Evolutionary conservation across 2,797 vertebrate genomes (phyloP).

Genomic region (Epinephelus malabaricus): DNA sequence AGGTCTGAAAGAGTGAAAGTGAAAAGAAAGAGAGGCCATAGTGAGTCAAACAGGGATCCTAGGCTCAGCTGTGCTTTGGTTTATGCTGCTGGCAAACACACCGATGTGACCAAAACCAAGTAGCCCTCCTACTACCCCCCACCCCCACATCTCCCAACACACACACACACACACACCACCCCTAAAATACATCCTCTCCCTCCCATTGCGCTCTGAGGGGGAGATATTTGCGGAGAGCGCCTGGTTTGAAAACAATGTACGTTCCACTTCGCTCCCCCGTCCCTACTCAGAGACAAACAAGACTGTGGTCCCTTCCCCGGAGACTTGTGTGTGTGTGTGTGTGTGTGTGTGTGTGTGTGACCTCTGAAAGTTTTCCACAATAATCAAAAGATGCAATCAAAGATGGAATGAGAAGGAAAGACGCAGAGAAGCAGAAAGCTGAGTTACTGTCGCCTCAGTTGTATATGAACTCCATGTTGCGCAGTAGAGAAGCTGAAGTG

Average conservation of each 20-base stretch:
- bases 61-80: slow-evolving; percentile 46
- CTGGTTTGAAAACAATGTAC: slow-evolving; percentile 77
- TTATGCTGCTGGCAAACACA: slow-evolving; percentile 49
- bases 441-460: not conserved
- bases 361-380: slow-evolving; percentile 55
- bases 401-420: slow-evolving; percentile 36
- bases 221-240: slow-evolving; percentile 73
- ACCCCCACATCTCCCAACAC: not conserved
- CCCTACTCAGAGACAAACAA: slow-evolving; percentile 68
- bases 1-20: slow-evolving; percentile 3
- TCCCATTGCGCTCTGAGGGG: slow-evolving; percentile 59
- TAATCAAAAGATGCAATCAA: slow-evolving; percentile 63
- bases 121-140: not conserved
- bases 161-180: not conserved
- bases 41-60: slow-evolving; percentile 26
- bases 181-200: slow-evolving; percentile 40
- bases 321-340: slow-evolving; percentile 18
- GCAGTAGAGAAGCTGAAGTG: not conserved
- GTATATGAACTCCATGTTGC: slow-evolving; percentile 7
- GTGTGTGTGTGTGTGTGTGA: slow-evolving; percentile 32
- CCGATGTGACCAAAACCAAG: slow-evolving; percentile 50
- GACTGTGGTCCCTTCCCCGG: slow-evolving; percentile 67
- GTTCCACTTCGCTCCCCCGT: slow-evolving; percentile 64
- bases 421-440: slow-evolving; percentile 4
- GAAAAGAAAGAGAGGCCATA: slow-evolving; percentile 10